Conservation (phyloP, 2,113 vertebrate species). For the Xiphophorus couchianus region DNA sequence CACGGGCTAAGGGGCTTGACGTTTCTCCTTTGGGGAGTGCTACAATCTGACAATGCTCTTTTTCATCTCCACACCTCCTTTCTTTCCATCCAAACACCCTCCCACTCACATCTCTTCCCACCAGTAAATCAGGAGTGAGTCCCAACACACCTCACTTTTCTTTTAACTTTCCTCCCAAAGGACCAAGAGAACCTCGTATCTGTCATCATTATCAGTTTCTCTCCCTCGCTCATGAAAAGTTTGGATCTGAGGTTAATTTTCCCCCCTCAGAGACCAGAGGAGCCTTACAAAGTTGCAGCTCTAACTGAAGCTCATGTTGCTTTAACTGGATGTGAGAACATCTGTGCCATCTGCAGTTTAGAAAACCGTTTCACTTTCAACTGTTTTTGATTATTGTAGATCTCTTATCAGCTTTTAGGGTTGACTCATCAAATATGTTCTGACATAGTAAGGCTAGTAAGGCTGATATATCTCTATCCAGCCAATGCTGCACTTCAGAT, state of each 20-base stretch:
- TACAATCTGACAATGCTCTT: slow-evolving; percentile 76
- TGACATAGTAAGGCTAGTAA: slow-evolving; percentile 9
- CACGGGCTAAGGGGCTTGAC: slow-evolving; percentile 59
- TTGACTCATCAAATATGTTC: slow-evolving; percentile 24
- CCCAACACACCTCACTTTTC: slow-evolving; percentile 23
- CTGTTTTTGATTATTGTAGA: neutral
- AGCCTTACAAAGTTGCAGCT: slow-evolving; percentile 6
- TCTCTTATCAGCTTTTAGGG: too few relatives aligned
- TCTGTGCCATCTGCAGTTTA: slow-evolving; percentile 10
- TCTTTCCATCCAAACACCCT: slow-evolving; percentile 12
- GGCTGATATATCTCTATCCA: slow-evolving; percentile 19
- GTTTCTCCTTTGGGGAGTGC: slow-evolving; percentile 53
- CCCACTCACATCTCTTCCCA: slow-evolving; percentile 5
- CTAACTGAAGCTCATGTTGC: slow-evolving; percentile 8
- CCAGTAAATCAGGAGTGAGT: slow-evolving; percentile 34
- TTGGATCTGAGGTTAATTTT: slow-evolving; percentile 51
- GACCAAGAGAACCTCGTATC: slow-evolving; percentile 15
- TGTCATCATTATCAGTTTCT: slow-evolving; percentile 38
- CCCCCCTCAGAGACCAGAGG: slow-evolving; percentile 23
- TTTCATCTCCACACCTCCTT: slow-evolving; percentile 33
- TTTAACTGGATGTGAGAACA: slow-evolving; percentile 4
- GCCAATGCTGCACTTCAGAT: slow-evolving; percentile 9
- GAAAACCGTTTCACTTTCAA: neutral
- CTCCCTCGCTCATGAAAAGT: neutral
- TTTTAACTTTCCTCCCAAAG: slow-evolving; percentile 12